Evolutionary conservation across 2,797 vertebrate species (phyloP), one percentile per base, ranked within the genome.

Genomic region (Malacoctenus gilli): DNA sequence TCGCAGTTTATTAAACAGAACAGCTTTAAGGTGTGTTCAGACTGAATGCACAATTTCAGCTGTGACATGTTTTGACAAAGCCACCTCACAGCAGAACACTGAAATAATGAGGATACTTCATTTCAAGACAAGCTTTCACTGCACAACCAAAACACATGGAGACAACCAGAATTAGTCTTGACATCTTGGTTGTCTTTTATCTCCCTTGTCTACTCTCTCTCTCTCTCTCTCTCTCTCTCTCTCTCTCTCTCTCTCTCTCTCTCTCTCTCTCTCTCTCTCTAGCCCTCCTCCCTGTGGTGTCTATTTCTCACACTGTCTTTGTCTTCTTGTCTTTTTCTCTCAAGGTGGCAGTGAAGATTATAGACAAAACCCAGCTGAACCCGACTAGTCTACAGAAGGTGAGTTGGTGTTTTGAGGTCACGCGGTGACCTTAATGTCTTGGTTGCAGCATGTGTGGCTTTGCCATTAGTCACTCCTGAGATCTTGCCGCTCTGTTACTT

Each of bases 371-470:
- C 25, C 89, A 91, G 79, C 77, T 91, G 79, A 91, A 91, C 75
- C 89, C 90, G 54, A 91, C 89, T 51, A 91, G 90, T 79, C 89
- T 91, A 71, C 90, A 91, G 66, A 91, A 91, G 89, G 90, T 91
- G 76, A 90, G 85, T 74, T 34, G 13, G 41, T 50, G 34, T 65
- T 82, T 71, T 67, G 60, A 31, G 35, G 43, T 59, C 61, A 52
- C 75, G 48, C 69, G 72, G 70, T 57, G 62, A 69, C 71, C 22
- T 65, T 77, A 44, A 78, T 49, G 32, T 59, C 72, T 76, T 47
- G 44, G 57, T 65, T 66, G 37, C 34, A 40, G 49, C 8, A 28
- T n/a, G 68, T 25, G 46, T 39, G 47, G 53, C 59, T 77, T 76
- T 72, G 51, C 67, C 49, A 57, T 82, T 64, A 70, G 57, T 77